Conservation (phyloP, 2,888 invertebrate species). For the Stegana nigrithorax region DNA sequence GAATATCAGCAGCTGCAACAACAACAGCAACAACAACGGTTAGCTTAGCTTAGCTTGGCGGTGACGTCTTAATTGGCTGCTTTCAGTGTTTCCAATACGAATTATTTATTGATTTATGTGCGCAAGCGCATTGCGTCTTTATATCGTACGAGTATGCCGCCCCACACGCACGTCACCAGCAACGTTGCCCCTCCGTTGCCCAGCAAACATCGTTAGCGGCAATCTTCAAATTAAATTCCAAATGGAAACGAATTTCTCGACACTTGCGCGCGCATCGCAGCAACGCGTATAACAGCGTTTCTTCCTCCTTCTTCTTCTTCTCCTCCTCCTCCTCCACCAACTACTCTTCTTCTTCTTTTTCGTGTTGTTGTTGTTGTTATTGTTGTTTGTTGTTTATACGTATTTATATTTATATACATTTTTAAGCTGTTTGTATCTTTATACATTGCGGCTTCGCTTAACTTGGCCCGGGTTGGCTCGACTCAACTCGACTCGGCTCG, state of each 20-base stretch:
- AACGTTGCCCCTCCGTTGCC: too few species aligned
- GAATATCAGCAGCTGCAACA: not conserved
- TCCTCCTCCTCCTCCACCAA: constrained; percentile 26
- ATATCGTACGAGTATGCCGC: not conserved
- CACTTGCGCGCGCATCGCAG: not conserved
- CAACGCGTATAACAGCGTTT: too few species aligned
- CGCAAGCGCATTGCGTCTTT: constrained; percentile 40
- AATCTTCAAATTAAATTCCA: constrained; percentile 5
- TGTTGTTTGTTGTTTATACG: constrained; percentile 54
- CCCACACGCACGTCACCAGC: not conserved
- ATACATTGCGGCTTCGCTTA: too few species aligned
- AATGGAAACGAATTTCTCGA: constrained; percentile 1
- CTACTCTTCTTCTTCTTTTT: constrained; percentile 51
- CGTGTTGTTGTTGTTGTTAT: constrained; percentile 29
- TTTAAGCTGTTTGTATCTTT: not conserved
- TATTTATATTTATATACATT: constrained; percentile 30
- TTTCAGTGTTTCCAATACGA: constrained; percentile 56
- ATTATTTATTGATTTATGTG: constrained; percentile 50
- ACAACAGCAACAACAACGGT: too few species aligned
- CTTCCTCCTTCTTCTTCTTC: not conserved
- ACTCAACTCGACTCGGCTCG: not conserved
- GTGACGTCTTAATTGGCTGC: constrained; percentile 60
- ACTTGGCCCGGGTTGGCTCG: too few species aligned
- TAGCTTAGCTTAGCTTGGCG: too few species aligned
- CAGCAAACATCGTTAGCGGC: constrained; percentile 4